Evolutionary conservation across 1,140 invertebrate species (phyloP).

Genomic region (Drosophila kepulauana): DNA sequence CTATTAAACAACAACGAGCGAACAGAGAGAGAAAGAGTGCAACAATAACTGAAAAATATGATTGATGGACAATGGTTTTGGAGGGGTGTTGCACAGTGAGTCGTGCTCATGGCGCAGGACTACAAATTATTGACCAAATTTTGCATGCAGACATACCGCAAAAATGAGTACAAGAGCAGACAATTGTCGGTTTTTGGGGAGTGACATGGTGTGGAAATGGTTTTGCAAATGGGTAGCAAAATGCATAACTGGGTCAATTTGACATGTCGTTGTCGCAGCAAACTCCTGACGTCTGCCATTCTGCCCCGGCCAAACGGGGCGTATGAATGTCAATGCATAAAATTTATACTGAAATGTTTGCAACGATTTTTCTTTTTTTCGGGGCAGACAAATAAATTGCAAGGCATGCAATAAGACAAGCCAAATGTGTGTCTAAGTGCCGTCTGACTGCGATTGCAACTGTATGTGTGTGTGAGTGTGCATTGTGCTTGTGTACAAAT

Average conservation of each 20-base stretch:
- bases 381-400: conserved; percentile 74
- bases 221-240: conserved; percentile 2
- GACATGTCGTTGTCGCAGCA: conserved; percentile 78
- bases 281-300: conserved; percentile 57
- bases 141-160: conserved; percentile 74
- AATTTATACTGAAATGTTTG: conserved; percentile 77
- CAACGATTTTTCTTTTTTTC: conserved; percentile 70
- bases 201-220: background rate
- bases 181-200: conserved; percentile 45
- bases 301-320: conserved; percentile 5
- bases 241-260: conserved; percentile 79
- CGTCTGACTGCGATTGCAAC: conserved; percentile 7
- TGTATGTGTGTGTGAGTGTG: conserved; percentile 25
- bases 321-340: conserved; percentile 76
- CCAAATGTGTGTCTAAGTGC: conserved; percentile 74
- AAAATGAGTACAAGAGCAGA: conserved; percentile 76
- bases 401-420: conserved; percentile 79
- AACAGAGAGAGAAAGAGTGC: background rate
- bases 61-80: conserved; percentile 45
- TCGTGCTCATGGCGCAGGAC: conserved; percentile 21
- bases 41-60: conserved; percentile 46
- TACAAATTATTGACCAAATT: conserved; percentile 82
- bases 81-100: background rate
- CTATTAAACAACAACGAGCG: conserved; percentile 49
- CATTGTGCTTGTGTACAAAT: conserved; percentile 67